Evolutionary conservation across 2,888 invertebrate species (phyloP).

Genomic region (Parnassius smintheus): DNA sequence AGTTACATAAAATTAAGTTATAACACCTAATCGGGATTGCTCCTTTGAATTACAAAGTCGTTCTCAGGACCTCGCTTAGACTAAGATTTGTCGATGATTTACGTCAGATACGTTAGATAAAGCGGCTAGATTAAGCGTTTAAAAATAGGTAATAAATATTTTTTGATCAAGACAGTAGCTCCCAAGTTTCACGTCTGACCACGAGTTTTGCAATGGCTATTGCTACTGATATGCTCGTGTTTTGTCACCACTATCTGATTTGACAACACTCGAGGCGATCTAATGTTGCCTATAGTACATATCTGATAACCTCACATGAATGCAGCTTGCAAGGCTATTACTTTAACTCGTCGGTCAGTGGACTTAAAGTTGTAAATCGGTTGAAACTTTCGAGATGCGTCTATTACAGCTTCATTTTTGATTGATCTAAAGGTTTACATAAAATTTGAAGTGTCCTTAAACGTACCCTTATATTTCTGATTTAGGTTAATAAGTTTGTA

Average conservation of each 20-base stretch:
- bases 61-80: slow-evolving; percentile 18
- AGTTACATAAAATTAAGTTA: background rate
- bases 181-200: background rate
- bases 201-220: background rate
- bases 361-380: background rate
- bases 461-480: slow-evolving; percentile 13
- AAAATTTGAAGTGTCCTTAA: slow-evolving; percentile 22
- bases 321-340: background rate
- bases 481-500: slow-evolving; percentile 3
- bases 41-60: slow-evolving; percentile 1
- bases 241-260: background rate
- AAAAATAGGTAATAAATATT: slow-evolving; percentile 1
- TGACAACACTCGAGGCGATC: too few species aligned
- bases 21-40: background rate
- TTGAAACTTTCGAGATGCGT: slow-evolving; percentile 1
- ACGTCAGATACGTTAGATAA: background rate
- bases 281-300: too few species aligned
- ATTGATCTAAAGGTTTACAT: background rate
- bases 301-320: background rate
- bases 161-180: slow-evolving; percentile 11
- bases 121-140: slow-evolving; percentile 1
- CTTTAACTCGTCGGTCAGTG: background rate
- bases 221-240: background rate
- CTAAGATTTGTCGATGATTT: background rate
- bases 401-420: slow-evolving; percentile 1